Evolutionary conservation across 2,113 vertebrate genomes (phyloP), one percentile per base, ranked within the genome.

Genomic region (Cairina moschata): DNA sequence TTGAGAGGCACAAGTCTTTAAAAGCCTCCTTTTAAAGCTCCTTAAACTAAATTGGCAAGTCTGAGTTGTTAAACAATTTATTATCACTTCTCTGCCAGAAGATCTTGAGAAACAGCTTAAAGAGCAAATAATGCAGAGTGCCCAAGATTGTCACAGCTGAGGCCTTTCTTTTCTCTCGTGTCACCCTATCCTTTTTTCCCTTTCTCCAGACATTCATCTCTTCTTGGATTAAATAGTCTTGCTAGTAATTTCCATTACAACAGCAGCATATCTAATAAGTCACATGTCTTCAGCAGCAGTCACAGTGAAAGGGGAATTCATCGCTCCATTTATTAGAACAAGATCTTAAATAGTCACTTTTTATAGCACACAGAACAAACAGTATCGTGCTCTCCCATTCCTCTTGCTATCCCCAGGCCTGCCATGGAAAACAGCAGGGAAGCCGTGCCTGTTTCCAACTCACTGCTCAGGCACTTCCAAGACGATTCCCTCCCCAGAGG

Each of bases 11-110:
- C 55, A 90, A 88, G 56, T 69, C 68, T 80, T 90, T 75, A 55
- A 74, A 74, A 77, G 52, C 83, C 78, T 94, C 63, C 42, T 91
- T 65, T 94, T 77, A 93, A 93, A 91, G 73, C 76, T 95, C 48
- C 59, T 94, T 86, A 84, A 96, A 94, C 50, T 93, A 75, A 83
- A 86, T 83, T 62, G 76, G 86, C 83, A 95, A 90, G 76, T 29
- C 73, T 16, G 23, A 91, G 54, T 50, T 86, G 60, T 86, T 86
- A 75, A 95, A 93, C 93, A 88, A 90, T 91, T 94, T 97, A 65
- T 84, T 90, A 88, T 75, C 69, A n/a, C 65, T 84, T 82, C 80
- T 88, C 77, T 93, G 93, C 90, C 95, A 96, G 93, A 84, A 72
- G 16, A 93, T 38, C 76, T 88, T 88, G 76, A 88, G 83, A 90